Conservation (phyloP, 2,888 invertebrate genomes). For the Polietes domitor region DNA sequence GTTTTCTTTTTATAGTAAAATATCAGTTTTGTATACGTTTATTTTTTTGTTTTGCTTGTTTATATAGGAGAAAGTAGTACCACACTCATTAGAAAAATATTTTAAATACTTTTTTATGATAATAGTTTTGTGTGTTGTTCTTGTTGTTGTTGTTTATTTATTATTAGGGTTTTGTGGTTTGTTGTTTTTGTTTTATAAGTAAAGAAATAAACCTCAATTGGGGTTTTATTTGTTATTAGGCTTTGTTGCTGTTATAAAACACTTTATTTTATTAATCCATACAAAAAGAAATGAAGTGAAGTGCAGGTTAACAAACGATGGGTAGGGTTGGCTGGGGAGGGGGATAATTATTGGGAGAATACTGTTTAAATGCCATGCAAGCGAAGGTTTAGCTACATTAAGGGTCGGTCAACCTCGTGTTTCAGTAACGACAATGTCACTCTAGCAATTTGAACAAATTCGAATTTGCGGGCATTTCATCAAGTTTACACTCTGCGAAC, state of each 20-base stretch:
- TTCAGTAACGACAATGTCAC: no score
- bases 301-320: neutral
- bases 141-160: conserved; percentile 33
- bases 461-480: no score
- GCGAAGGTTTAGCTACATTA: no score
- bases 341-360: no score
- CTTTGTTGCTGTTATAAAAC: neutral
- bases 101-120: conserved; percentile 39
- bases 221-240: neutral
- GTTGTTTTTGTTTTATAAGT: neutral
- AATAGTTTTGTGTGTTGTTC: conserved; percentile 24
- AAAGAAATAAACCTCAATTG: neutral
- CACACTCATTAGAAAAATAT: conserved; percentile 58
- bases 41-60: conserved; percentile 22
- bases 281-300: conserved; percentile 5
- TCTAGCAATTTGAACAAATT: no score
- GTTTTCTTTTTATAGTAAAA: conserved; percentile 62
- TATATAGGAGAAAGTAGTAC: conserved; percentile 55
- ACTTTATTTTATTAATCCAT: neutral
- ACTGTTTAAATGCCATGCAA: no score
- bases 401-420: no score
- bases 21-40: conserved; percentile 62
- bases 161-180: no score
- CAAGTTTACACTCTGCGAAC: no score
- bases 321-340: neutral